Evolutionary conservation across 2,797 vertebrate species (phyloP), one percentile per base, ranked within the genome.

Genomic region (Loris lydekkerianus): DNA sequence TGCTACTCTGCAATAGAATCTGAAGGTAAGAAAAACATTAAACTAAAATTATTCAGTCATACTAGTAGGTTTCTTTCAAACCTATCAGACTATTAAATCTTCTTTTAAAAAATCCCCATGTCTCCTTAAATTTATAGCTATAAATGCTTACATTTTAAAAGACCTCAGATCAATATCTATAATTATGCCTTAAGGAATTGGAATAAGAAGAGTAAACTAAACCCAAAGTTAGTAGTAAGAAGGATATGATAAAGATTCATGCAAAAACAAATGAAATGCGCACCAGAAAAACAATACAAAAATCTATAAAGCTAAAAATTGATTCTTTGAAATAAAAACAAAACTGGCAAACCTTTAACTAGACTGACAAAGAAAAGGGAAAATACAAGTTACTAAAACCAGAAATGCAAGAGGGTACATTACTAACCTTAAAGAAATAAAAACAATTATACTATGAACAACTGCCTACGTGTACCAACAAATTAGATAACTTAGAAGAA

Each of bases 161-260:
- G 25, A 89, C 75, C 65, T 90, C 43, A 89, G 77, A 81, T 63
- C 21, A 29, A 40, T 75, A 56, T 10, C 11, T 86, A 76, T 37
- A 23, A 69, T 37, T 72, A 76, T 10, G 86, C 4, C 10, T 29
- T 70, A 72, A 69, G 20, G 29, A 94, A 77, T 8, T 61, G 89
- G 21, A 95, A 85, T 70, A 91, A 83, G 49, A 85, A 92, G 9
- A 93, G 13, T 14, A 81, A 88, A 84, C 27, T 27, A 96, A 86
- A 37, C 17, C 53, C 34, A 78, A 89, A 77, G 13, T 17, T 82
- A 81, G 27, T 61, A 77, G 60, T 65, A 81, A n/a, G 18, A 81
- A 77, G n/a, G 20, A 95, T 88, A 56, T 73, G 34, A 81, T 76
- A n/a, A 72, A 81, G 14, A 88, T 65, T 77, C 20, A 14, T 78